A percentile compares a stretch with the other conserved stretches of the same genome.
Conservation (phyloP, 2,888 invertebrate genomes). For the Liopterus haemorrhoidalis region DNA sequence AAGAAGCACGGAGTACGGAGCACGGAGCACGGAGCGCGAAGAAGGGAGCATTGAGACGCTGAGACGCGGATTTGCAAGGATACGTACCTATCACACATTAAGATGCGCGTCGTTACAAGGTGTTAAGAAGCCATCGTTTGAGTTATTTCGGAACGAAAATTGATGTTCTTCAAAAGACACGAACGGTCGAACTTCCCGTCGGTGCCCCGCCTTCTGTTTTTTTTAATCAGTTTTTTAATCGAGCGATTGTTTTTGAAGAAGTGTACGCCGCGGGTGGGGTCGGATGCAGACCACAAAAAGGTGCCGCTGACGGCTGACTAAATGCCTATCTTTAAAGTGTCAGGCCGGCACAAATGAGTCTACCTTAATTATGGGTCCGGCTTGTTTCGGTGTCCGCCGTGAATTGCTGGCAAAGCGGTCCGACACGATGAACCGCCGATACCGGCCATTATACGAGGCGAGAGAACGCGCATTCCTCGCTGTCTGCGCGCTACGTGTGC, state of each 20-base stretch:
- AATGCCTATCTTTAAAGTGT: conserved; percentile 50
- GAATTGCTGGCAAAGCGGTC: conserved; percentile 18
- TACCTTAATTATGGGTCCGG: conserved; percentile 48
- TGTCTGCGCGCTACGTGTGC: no score
- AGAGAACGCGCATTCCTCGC: conserved; percentile 18
- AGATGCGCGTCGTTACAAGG: no score
- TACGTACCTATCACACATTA: no score
- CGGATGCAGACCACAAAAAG: conserved; percentile 47
- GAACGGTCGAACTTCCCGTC: no score
- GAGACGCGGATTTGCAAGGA: no score
- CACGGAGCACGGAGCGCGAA: no score
- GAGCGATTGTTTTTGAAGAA: conserved; percentile 44
- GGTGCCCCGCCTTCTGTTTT: conserved; percentile 42
- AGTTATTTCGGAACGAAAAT: no score
- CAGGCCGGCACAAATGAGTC: conserved; percentile 48
- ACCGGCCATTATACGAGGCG: conserved; percentile 10
- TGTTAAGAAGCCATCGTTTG: no score
- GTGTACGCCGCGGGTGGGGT: conserved; percentile 44
- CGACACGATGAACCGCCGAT: conserved; percentile 28
- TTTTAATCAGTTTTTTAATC: conserved; percentile 45
- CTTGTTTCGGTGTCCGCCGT: conserved; percentile 39
- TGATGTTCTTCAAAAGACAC: no score
- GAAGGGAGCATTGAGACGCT: no score
- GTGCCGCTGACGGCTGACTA: conserved; percentile 49
- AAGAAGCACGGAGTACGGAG: no score